phyloP scores from a whole-genome alignment of 2,113 vertebrate species.

The Antennarius striatus region DNA sequence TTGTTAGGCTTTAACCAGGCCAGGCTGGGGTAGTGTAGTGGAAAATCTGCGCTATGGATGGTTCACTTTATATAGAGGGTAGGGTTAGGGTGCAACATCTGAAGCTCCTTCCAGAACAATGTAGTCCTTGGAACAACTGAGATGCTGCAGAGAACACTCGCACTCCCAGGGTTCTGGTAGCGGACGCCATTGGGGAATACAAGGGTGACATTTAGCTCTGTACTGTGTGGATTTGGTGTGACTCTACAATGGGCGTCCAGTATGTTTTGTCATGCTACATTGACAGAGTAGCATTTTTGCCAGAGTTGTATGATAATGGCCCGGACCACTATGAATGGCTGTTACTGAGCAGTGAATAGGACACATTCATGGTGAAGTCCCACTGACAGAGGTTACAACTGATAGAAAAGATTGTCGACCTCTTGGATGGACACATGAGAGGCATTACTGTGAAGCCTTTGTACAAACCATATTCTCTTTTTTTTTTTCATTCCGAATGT shows the following conservation, averaged over 20 bases:
- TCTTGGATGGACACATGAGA: constrained; percentile 26
- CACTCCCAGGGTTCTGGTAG: no score
- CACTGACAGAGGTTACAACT: constrained; percentile 31
- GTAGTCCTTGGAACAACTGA: no score
- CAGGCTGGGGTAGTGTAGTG: no score
- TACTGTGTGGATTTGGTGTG: neutral
- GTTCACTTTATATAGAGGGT: no score
- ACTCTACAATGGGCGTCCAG: neutral
- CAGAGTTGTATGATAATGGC: constrained; percentile 36
- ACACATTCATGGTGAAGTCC: constrained; percentile 29
- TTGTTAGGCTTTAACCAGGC: no score
- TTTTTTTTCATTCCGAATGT: no score
- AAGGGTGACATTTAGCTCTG: no score
- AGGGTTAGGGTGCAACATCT: no score
- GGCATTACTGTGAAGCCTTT: neutral
- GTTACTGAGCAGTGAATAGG: constrained; percentile 35
- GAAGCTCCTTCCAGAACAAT: no score
- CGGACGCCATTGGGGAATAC: neutral
- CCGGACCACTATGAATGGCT: constrained; percentile 19
- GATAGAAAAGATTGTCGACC: constrained; percentile 39
- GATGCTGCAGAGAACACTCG: no score
- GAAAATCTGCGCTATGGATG: no score
- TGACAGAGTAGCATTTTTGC: constrained; percentile 38
- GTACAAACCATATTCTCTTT: neutral
- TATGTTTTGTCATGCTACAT: constrained; percentile 5